phyloP scores from a whole-genome alignment of 2,888 invertebrate species.

The Sepioteuthis lessoniana region DNA sequence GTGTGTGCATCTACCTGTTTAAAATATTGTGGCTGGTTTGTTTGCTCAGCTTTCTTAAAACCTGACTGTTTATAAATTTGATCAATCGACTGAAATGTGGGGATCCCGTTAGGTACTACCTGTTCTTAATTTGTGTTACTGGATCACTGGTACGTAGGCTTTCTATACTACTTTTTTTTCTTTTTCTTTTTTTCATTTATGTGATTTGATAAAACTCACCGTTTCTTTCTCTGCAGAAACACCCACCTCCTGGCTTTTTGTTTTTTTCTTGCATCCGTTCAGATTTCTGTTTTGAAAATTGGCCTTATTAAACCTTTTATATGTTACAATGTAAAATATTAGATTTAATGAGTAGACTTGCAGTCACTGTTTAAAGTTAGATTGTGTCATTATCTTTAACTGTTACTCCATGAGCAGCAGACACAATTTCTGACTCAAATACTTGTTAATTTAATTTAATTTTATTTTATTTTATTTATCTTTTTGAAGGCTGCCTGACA shows the following conservation, averaged over 20 bases:
- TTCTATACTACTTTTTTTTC: background rate
- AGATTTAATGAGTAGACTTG: background rate
- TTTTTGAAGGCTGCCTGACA: background rate
- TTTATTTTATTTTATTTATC: no score
- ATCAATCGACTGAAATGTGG: background rate
- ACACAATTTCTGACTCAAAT: background rate
- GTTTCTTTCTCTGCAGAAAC: background rate
- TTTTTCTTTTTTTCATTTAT: background rate
- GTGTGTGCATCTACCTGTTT: background rate
- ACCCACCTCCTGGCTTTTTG: background rate
- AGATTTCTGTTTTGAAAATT: background rate
- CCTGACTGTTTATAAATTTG: background rate
- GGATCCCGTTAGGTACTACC: background rate
- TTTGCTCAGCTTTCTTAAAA: background rate
- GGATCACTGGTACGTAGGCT: background rate
- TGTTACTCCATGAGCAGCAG: background rate
- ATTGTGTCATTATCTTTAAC: background rate
- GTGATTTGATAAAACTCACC: background rate
- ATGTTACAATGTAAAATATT: background rate
- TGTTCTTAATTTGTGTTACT: background rate
- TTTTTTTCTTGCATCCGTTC: background rate
- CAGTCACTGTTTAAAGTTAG: background rate
- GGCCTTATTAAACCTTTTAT: background rate
- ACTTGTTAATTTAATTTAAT: background rate
- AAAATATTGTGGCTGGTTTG: background rate